phyloP scores from a whole-genome alignment of 1,140 invertebrate species.

The Lordiphosa stackelbergi region DNA sequence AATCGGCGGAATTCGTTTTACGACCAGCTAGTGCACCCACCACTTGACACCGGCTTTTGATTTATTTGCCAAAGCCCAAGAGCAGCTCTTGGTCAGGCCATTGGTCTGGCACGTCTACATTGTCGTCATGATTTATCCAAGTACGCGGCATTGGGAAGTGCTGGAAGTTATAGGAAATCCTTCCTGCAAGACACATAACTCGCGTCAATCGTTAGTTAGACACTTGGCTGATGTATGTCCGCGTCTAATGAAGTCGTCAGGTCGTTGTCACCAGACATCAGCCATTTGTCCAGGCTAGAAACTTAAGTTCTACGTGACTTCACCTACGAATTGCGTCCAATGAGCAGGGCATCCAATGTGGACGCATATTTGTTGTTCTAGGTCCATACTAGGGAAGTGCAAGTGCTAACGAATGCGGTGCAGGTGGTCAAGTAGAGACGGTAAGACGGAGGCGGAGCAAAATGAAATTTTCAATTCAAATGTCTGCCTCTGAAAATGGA shows the following conservation, averaged over 20 bases:
- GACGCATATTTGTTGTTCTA: not conserved
- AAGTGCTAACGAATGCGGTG: not conserved
- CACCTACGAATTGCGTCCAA: slow-evolving; percentile 61
- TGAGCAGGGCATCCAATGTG: slow-evolving; percentile 25
- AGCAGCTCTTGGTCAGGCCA: not conserved
- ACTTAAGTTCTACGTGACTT: slow-evolving; percentile 58
- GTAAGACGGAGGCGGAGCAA: slow-evolving; percentile 1
- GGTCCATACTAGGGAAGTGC: not conserved
- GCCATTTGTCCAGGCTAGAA: slow-evolving; percentile 50
- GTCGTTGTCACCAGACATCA: slow-evolving; percentile 67
- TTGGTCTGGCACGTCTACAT: slow-evolving; percentile 14
- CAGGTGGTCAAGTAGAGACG: not conserved
- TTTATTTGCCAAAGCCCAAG: slow-evolving; percentile 53
- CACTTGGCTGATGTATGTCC: slow-evolving; percentile 55
- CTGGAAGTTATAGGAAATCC: slow-evolving; percentile 69
- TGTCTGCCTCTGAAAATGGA: slow-evolving; percentile 23
- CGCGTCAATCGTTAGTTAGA: slow-evolving; percentile 40
- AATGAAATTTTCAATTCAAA: slow-evolving; percentile 20
- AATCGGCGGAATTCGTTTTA: slow-evolving; percentile 61
- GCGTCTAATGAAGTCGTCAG: slow-evolving; percentile 72
- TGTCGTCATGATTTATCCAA: slow-evolving; percentile 43
- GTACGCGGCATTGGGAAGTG: slow-evolving; percentile 36
- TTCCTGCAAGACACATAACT: slow-evolving; percentile 66
- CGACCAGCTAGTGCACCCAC: slow-evolving; percentile 33
- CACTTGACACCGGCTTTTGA: slow-evolving; percentile 39